A percentile compares a stretch with the other conserved stretches of the same genome.
These are phyloP conservation scores for Trialeurodes vaporariorum DNA, from an alignment of 1,140 invertebrate genomes.

Conservation along the genomic window DNA sequence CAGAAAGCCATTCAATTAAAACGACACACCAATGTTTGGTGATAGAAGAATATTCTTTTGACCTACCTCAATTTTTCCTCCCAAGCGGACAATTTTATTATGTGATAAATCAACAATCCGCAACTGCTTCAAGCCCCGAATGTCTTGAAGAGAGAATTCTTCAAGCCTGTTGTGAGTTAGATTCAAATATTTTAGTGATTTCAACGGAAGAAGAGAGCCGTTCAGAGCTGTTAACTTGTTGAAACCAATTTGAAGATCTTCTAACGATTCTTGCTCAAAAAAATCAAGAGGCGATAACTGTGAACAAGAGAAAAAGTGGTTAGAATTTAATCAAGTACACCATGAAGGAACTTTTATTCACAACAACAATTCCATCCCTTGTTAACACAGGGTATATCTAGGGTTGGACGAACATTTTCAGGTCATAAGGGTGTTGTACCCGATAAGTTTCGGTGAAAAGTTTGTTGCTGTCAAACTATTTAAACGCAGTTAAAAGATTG, in stretches of 20 bases:
- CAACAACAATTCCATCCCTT: too few relatives aligned
- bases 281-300: constrained; percentile 64
- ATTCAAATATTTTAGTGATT: constrained; percentile 51
- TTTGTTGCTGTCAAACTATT: too few relatives aligned
- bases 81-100: constrained; percentile 54
- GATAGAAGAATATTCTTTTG: neutral
- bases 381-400: too few relatives aligned
- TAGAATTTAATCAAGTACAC: too few relatives aligned
- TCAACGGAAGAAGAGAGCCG: constrained; percentile 54
- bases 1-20: too few relatives aligned
- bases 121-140: constrained; percentile 53
- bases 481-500: too few relatives aligned
- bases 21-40: too few relatives aligned
- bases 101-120: constrained; percentile 56
- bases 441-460: too few relatives aligned
- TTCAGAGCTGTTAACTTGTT: constrained; percentile 58
- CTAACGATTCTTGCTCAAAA: constrained; percentile 47
- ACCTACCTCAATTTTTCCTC: constrained; percentile 49
- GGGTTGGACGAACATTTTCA: too few relatives aligned
- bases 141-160: constrained; percentile 63
- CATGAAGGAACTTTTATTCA: too few relatives aligned
- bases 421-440: too few relatives aligned
- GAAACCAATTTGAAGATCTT: constrained; percentile 51
- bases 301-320: too few relatives aligned
- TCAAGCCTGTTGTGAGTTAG: constrained; percentile 58